These are phyloP conservation scores for Liopterus haemorrhoidalis DNA, from an alignment of 2,888 invertebrate genomes.

Conservation along the genomic window DNA sequence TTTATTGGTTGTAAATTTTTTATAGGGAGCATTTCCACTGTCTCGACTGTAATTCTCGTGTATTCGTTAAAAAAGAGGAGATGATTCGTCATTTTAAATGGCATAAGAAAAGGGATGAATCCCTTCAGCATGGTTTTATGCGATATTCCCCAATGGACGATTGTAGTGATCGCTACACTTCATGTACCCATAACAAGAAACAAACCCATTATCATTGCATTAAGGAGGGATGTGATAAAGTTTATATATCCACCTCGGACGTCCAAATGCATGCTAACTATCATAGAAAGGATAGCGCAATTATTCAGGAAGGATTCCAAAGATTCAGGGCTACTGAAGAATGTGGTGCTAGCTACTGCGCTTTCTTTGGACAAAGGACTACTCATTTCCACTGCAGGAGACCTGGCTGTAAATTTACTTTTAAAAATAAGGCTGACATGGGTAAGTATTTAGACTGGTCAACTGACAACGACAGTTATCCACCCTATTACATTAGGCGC, in stretches of 20 bases:
- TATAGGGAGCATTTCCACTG: constrained; percentile 91
- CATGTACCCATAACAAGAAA: constrained; percentile 87
- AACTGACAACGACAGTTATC: too few relatives aligned
- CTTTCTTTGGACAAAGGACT: constrained; percentile 89
- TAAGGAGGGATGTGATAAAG: constrained; percentile 88
- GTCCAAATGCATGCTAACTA: constrained; percentile 99
- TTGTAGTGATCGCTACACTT: constrained; percentile 78
- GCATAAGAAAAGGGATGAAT: constrained; percentile 98
- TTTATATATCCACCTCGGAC: constrained; percentile 97
- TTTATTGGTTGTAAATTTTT: constrained; percentile 23
- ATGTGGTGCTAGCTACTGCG: constrained; percentile 85
- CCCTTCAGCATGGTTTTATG: constrained; percentile 90
- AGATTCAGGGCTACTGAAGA: constrained; percentile 93
- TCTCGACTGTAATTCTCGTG: constrained; percentile 66
- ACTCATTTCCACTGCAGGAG: constrained; percentile 97
- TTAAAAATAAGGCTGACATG: constrained; percentile 99
- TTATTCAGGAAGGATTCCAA: constrained; percentile 96
- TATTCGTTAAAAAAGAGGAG: constrained; percentile 97
- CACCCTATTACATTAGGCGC: too few relatives aligned
- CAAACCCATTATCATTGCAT: constrained; percentile 98
- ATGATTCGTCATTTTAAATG: constrained; percentile 98
- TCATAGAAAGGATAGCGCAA: constrained; percentile 95
- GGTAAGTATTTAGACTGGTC: too few relatives aligned
- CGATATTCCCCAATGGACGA: constrained; percentile 89
- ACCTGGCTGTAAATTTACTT: constrained; percentile 86